phyloP scores from a whole-genome alignment of 2,797 vertebrate genomes.

The Phylloscopus collybita region DNA sequence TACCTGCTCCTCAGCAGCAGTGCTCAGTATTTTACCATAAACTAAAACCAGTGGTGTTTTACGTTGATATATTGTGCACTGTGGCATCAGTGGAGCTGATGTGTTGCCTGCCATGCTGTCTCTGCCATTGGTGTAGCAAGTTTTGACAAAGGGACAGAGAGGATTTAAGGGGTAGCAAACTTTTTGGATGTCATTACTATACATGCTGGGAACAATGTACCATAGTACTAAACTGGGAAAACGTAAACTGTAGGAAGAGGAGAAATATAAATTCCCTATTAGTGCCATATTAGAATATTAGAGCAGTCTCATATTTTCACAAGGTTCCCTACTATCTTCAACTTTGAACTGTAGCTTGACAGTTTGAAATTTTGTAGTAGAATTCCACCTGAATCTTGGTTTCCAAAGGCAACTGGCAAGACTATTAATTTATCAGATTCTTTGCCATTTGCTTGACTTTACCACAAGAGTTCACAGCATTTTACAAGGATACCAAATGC shows the following conservation, averaged over 20 bases:
- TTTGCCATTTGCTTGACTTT: not conserved
- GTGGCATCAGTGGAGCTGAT: not conserved
- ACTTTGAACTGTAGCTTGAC: not conserved
- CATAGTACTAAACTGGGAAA: not conserved
- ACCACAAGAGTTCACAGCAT: not conserved
- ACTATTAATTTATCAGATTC: not conserved
- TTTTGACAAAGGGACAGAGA: not conserved
- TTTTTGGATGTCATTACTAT: not conserved
- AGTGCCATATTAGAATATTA: not conserved
- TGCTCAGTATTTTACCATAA: not conserved
- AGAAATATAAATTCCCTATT: not conserved
- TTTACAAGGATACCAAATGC: not conserved
- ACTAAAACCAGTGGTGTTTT: not conserved
- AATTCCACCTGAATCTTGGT: not conserved
- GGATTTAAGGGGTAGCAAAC: not conserved
- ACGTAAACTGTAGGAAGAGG: not conserved
- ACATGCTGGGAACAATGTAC: not conserved
- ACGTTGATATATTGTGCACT: not conserved
- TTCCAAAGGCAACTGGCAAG: not conserved
- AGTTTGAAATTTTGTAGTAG: not conserved
- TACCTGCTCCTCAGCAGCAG: not conserved
- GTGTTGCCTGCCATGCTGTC: not conserved
- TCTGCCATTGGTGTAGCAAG: not conserved
- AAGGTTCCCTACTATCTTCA: not conserved
- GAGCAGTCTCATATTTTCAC: not conserved